Conservation (phyloP, 2,888 invertebrate species). For the Bhutanitis thaidina region DNA sequence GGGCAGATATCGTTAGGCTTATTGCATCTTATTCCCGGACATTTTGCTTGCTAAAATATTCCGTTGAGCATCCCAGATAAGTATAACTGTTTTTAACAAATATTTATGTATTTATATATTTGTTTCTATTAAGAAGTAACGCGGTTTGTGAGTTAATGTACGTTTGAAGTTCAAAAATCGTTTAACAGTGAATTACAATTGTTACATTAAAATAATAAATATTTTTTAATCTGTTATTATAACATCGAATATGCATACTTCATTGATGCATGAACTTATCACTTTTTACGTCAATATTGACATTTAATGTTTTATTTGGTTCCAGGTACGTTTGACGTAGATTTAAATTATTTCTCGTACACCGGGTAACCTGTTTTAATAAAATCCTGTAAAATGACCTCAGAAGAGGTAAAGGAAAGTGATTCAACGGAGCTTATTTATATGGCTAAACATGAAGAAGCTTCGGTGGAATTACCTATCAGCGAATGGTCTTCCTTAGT, state of each 20-base stretch:
- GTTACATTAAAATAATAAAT: too few relatives aligned
- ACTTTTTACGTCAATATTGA: background rate
- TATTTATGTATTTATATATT: too few relatives aligned
- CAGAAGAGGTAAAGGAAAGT: conserved; percentile 16
- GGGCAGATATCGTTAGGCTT: background rate
- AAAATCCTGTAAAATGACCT: conserved; percentile 25
- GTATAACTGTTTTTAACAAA: too few relatives aligned
- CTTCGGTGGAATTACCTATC: conserved; percentile 52
- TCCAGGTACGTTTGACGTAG: background rate
- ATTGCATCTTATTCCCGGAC: background rate
- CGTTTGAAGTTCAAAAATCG: too few relatives aligned
- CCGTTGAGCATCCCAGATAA: too few relatives aligned
- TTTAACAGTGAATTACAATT: too few relatives aligned
- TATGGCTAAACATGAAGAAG: conserved; percentile 32
- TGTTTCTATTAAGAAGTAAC: too few relatives aligned
- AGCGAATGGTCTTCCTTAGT: conserved; percentile 58
- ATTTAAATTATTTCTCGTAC: background rate
- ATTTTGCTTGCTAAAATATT: background rate
- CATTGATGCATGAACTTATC: too few relatives aligned
- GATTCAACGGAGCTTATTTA: conserved; percentile 23
- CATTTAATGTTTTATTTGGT: background rate
- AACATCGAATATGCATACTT: background rate
- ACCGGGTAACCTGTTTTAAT: background rate
- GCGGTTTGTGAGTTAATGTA: too few relatives aligned
- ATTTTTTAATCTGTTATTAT: too few relatives aligned